Evolutionary conservation across 1,140 invertebrate genomes (phyloP), one percentile per base, ranked within the genome.

Genomic region (Oedothorax gibbosus): DNA sequence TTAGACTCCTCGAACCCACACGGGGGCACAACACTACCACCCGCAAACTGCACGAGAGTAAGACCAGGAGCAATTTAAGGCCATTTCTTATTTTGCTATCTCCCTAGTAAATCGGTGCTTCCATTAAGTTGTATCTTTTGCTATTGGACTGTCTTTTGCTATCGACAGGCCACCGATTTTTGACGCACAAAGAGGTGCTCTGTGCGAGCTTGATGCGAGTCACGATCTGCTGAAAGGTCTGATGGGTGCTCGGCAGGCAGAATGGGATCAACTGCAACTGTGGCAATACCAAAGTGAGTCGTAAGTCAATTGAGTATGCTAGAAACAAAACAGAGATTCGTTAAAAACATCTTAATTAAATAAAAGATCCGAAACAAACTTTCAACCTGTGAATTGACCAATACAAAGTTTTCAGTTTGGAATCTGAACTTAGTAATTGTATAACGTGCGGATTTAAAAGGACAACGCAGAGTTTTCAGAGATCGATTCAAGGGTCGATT

Each of bases 211-310:
- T 57, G 21, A 21, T 35, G 14, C 35, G 64, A n/a, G 14, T 79
- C 77, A 79, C 77, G 77, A 68, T 68, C 62, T 35, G 64, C 56
- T 79, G 77, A 68, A 68, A 68, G 51, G 64, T 79, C 21, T 18
- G 50, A n/a, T 18, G 14, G 57, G 7, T 10, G 10, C 12, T 53
- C 49, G 35, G 12, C 21, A 64, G 3, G 35, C 35, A 64, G 50
- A 77, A 64, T 20, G n/a, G 57, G 9, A 77, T 5, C 21, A 68
- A 21, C 12, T 18, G 21, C 65, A 15, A 12, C 12, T 20, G 21
- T 18, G 12, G 65, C 35, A 35, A 5, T 35, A 35, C 35, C 35
- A 35, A 35, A 35, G 35, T 35, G 5, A 35, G 35, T 35, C 1
- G 35, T 35, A 2, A 35, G 35, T 2, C 35, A n/a, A n/a, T n/a